Conservation (phyloP, 23 tunicate genomes). For the Styela clava region DNA sequence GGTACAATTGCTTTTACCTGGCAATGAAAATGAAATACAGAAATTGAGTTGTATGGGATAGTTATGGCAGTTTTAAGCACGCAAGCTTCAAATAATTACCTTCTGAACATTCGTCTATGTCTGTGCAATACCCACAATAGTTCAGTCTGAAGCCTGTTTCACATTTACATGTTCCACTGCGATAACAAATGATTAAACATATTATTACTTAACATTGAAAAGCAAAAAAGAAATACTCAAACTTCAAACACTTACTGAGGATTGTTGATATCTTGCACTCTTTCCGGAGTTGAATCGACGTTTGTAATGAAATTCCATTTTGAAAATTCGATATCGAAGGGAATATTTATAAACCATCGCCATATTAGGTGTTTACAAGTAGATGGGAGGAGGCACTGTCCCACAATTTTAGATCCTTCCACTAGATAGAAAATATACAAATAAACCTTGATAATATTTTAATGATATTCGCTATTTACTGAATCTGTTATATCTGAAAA, state of each 20-base stretch:
- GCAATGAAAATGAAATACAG: neutral
- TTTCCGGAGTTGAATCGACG: neutral
- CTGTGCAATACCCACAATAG: constrained; percentile 12
- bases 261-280: neutral
- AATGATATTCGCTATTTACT: too few relatives aligned
- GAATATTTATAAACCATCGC: constrained; percentile 6
- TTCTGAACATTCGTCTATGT: constrained; percentile 23
- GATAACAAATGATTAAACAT: too few relatives aligned
- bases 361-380: constrained; percentile 2
- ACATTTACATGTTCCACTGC: neutral
- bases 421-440: constrained; percentile 8
- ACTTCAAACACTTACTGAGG: neutral
- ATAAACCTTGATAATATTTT: too few relatives aligned
- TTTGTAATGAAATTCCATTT: constrained; percentile 9
- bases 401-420: neutral
- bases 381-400: neutral
- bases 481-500: too few relatives aligned
- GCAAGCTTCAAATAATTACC: neutral
- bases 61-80: too few relatives aligned
- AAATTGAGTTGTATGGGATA: neutral
- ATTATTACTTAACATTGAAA: neutral
- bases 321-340: neutral
- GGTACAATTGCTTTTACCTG: neutral
- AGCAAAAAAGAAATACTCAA: neutral
- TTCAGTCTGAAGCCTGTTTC: constrained; percentile 2